Conservation (phyloP, 2,113 vertebrate species). For the Prunella himalayana region DNA sequence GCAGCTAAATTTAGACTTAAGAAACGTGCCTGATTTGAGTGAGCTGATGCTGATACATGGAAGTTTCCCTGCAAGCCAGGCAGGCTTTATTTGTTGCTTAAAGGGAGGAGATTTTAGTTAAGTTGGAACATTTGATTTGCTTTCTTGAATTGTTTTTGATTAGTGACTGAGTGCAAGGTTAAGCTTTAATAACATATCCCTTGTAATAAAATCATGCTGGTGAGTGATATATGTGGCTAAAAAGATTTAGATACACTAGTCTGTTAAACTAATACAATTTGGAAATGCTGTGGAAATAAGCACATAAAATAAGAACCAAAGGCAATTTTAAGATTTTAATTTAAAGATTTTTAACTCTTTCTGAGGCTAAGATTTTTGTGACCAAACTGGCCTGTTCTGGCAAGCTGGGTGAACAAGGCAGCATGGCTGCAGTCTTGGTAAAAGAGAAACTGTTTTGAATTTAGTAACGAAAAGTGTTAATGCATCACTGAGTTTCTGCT, state of each 20-base stretch:
- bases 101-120: slow-evolving; percentile 1
- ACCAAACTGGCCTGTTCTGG: neutral
- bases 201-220: slow-evolving; percentile 17
- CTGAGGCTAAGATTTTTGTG: neutral
- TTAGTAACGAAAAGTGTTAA: neutral
- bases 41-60: neutral
- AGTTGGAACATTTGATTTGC: slow-evolving; percentile 23
- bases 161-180: slow-evolving; percentile 42
- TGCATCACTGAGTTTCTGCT: slow-evolving; percentile 17
- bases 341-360: neutral
- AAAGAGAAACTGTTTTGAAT: slow-evolving; percentile 26
- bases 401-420: neutral
- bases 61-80: neutral
- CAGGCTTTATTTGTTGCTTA: neutral
- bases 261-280: slow-evolving; percentile 7
- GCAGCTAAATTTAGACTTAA: slow-evolving; percentile 17
- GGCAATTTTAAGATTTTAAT: neutral
- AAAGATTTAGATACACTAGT: neutral
- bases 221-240: slow-evolving; percentile 23
- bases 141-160: slow-evolving; percentile 26
- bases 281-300: slow-evolving; percentile 13
- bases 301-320: neutral
- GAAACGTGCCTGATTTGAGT: neutral
- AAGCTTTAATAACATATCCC: slow-evolving; percentile 12
- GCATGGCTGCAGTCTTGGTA: neutral